Conservation (phyloP, 1,140 invertebrate species). For the Papilio xuthus region DNA sequence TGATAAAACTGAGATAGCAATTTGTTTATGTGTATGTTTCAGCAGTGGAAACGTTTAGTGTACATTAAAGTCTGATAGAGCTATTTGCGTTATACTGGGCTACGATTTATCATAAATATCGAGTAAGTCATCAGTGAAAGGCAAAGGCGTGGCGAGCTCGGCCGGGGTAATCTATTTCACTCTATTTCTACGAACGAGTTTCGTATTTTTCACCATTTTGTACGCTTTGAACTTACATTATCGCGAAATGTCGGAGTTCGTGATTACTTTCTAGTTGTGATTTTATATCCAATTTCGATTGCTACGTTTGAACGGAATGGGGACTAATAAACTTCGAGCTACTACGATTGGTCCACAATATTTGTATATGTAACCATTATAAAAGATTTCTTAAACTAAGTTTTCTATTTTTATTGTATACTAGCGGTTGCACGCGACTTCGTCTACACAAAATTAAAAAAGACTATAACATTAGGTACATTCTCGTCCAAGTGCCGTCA, state of each 20-base stretch:
- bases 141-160: constrained; percentile 23
- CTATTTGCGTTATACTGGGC: constrained; percentile 16
- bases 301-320: not conserved
- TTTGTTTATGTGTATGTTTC: not conserved
- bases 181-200: constrained; percentile 36
- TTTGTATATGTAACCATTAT: not conserved
- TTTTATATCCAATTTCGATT: constrained; percentile 7
- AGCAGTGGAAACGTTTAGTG: not conserved
- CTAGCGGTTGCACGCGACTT: too few species aligned
- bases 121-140: constrained; percentile 37
- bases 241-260: constrained; percentile 8
- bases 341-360: too few species aligned
- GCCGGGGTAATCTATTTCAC: constrained; percentile 34
- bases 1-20: not conserved
- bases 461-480: too few species aligned
- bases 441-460: not conserved
- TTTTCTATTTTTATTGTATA: not conserved
- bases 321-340: not conserved
- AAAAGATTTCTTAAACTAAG: not conserved
- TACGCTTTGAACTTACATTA: constrained; percentile 33
- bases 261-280: constrained; percentile 24
- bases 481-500: too few species aligned
- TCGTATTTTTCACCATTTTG: constrained; percentile 34
- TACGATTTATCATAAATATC: constrained; percentile 38
- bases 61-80: constrained; percentile 26